Base-by-base conservation (phyloP, 1,140 invertebrate genomes). In the Acarapis woodi region DNA sequence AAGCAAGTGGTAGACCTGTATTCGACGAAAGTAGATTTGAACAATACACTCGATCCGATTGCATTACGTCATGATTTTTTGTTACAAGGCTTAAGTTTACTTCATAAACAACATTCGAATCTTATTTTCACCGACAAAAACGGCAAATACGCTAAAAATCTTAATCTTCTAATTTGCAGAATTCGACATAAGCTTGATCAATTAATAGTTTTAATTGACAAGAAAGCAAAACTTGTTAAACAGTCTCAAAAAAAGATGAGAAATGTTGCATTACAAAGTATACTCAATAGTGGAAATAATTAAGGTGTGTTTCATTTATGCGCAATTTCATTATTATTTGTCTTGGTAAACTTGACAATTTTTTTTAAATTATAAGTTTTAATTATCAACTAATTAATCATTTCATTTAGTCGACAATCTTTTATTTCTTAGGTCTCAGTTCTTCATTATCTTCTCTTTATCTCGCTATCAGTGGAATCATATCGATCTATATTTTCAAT, bases 41-140 rank as follows among this genome's bases (percentile, higher is more conserved):
- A 15, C 28, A 21, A 32, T 10, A 16, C 14, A 12, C 14, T 9
- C 33, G 9, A n/a, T n/a, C 3, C 21, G 21, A 30, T 23, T 12
- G 39, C 40, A 18, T 25, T 43, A 9, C 32, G 19, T 29, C 42
- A 43, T 28, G 41, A 43, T 41, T 37, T 18, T 3, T 19, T 41
- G 14, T 22, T 43, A 3, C 18, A 25, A 32, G 42, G 41, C 2
- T 26, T 43, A 21, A 32, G 21, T 3, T 9, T 15, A 12, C 6
- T 26, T n/a, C 41, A 43, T 21, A 20, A 41, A 14, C 2, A n/a
- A n/a, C 3, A 1, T 18, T 43, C 9, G 10, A 21, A 12, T 43
- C 37, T 21, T 9, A 33, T 21, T 14, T 18, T 26, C 15, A 40
- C 12, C 5, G 14, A 19, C 29, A 19, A 38, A 15, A 20, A 14